A percentile compares a stretch with the other conserved stretches of the same genome.
Conservation (phyloP, 2,888 invertebrate genomes). For the Parnassius apollo region DNA sequence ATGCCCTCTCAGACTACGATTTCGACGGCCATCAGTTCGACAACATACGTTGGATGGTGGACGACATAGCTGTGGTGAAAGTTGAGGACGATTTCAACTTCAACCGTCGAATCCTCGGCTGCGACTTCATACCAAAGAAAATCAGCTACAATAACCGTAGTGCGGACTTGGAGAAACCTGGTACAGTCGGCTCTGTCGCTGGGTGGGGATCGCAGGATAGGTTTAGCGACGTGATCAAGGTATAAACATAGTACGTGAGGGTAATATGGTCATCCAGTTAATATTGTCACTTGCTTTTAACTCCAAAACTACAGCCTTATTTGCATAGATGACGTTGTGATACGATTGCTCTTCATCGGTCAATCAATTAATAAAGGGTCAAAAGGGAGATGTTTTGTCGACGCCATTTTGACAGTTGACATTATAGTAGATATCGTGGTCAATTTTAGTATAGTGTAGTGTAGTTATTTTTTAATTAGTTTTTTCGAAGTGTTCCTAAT, state of each 20-base stretch:
- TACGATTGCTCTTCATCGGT: too few relatives aligned
- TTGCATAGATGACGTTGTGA: too few relatives aligned
- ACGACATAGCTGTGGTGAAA: constrained; percentile 68
- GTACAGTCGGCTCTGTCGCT: constrained; percentile 47
- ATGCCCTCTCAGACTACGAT: constrained; percentile 46
- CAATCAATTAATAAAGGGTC: too few relatives aligned
- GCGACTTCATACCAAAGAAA: constrained; percentile 59
- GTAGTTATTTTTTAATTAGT: too few relatives aligned
- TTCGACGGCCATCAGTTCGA: constrained; percentile 62
- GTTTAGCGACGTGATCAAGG: constrained; percentile 39
- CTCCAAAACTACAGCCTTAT: too few relatives aligned
- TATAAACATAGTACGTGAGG: background rate
- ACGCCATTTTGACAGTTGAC: too few relatives aligned
- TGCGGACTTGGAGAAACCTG: constrained; percentile 46
- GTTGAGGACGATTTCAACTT: constrained; percentile 67
- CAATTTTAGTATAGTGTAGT: too few relatives aligned
- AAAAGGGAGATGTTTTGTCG: too few relatives aligned
- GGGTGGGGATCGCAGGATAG: constrained; percentile 60
- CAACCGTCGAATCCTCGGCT: constrained; percentile 52
- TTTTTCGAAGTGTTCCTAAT: too few relatives aligned
- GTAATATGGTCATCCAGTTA: too few relatives aligned
- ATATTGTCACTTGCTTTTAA: too few relatives aligned
- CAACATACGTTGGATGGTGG: constrained; percentile 69
- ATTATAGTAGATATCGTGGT: too few relatives aligned
- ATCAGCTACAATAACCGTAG: constrained; percentile 56